Evolutionary conservation across 2,888 invertebrate genomes (phyloP), one percentile per base, ranked within the genome.

Genomic region (Drosophila affinis): DNA sequence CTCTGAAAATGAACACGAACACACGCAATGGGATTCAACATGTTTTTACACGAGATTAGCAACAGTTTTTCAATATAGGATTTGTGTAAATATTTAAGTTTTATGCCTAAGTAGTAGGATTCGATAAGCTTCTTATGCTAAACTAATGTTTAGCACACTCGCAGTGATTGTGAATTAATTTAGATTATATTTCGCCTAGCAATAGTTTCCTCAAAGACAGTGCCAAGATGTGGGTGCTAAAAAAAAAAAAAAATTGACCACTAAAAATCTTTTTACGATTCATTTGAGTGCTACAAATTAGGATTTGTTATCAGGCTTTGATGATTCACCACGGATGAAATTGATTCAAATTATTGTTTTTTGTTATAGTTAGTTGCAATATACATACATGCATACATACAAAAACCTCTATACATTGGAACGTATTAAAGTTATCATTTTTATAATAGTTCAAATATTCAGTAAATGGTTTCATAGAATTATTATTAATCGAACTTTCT

Each of bases 361-460:
- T 85, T 81, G 84, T 87, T 84, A 74, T 72, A 78, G 87, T 73
- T 87, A 83, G 76, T 83, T 83, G 84, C 81, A 80, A 80, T 80
- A 75, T 72, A 59, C 59, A 60, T 18, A 45, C 49, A 57, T 18
- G 18, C 18, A 51, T 29, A 12, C 49, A 63, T 46, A 51, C 57
- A 55, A 59, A 49, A 29, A 46, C 29, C 39, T 51, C 29, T 58
- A 62, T 32, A 46, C 44, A 57, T 27, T 34, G 46, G 60, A 53
- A 61, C 52, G 52, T 57, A 62, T 71, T 75, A 78, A 72, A 77
- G 72, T 67, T 79, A 56, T 68, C 57, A 64, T 60, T 83, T 86
- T 86, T 81, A 72, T 84, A 78, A 77, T 57, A 39, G 46, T 51
- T 21, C 1, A 9, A 54, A 9, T 5, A 14, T n/a, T 3, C 29